Evolutionary conservation across 2,113 vertebrate genomes (phyloP), one percentile per base, ranked within the genome.

Genomic region (Dissostichus mawsoni): DNA sequence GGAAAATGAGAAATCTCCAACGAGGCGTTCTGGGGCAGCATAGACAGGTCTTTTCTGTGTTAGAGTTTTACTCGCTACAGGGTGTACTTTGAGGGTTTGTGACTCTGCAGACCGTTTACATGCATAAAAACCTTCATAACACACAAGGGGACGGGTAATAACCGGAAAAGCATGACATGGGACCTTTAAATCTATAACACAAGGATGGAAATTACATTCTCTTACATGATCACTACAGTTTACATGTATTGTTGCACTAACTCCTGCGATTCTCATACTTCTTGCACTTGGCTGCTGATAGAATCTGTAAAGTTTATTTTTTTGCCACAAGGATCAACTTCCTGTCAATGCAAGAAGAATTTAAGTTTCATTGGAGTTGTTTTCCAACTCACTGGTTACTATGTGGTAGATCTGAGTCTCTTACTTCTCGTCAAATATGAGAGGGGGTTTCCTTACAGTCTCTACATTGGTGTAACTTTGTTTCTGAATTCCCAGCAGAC

Each of bases 381-480:
- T 13, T 16, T 78, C 20, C 36, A 47, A 2, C 17, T 18, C 4
- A 29, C 3, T 44, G 14, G 65, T 29, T 67, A 23, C 65, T 56
- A 1, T 17, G 50, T 10, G 0, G 12, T 55, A n/a, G 14, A 23
- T 53, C 36, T 13, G 59, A 44, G 51, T 74, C 23, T 52, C 50
- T 18, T 11, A 5, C 17, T 69, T 18, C 18, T 64, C n/a, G 57
- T 58, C 45, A 17, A 3, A 4, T 13, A 57, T 2, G 4, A 0
- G 36, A 2, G 13, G 20, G 45, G 14, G 4, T 70, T 65, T 66
- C 3, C 33, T 66, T 69, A 53, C 25, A 50, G 57, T 57, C 6
- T 36, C 36, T 50, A 74, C 74, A 86, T 56, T 51, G 51, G 41
- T 57, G 44, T 9, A 62, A 55, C 18, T 53, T 65, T 77, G 58